Conservation (phyloP, 2,888 invertebrate species). For the Steromphala cineraria region DNA sequence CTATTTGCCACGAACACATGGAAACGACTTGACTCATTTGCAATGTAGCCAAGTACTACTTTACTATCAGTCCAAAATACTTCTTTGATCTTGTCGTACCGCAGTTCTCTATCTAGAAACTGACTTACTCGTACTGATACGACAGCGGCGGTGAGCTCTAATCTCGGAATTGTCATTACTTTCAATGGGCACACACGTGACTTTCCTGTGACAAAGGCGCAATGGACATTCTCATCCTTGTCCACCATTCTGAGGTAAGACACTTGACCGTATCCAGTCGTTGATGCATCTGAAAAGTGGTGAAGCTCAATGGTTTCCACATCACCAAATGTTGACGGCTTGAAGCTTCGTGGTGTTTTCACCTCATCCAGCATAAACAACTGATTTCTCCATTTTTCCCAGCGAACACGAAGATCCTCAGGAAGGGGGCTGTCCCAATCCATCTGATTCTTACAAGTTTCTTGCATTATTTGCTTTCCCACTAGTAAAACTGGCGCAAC, state of each 20-base stretch:
- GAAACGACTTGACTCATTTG: conserved; percentile 30
- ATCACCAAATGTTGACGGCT: conserved; percentile 38
- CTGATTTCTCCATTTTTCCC: conserved; percentile 37
- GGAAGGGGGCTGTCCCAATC: conserved; percentile 52
- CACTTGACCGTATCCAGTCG: conserved; percentile 42
- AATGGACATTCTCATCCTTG: conserved; percentile 14
- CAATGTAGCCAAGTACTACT: conserved; percentile 36
- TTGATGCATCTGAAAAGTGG: conserved; percentile 48
- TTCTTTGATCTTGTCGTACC: conserved; percentile 14
- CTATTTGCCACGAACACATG: conserved; percentile 21
- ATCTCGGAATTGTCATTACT: conserved; percentile 19
- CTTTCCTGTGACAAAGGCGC: conserved; percentile 32
- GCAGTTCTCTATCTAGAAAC: conserved; percentile 28
- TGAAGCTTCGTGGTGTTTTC: conserved; percentile 33
- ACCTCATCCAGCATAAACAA: conserved; percentile 24
- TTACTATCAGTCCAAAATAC: conserved; percentile 37
- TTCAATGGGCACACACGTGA: conserved; percentile 27
- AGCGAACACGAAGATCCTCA: conserved; percentile 29
- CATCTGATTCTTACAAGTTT: conserved; percentile 32
- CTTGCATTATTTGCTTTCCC: conserved; percentile 47
- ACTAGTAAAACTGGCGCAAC: conserved; percentile 43
- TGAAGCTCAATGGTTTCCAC: conserved; percentile 34
- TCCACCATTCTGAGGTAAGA: conserved; percentile 41
- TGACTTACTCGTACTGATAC: conserved; percentile 25
- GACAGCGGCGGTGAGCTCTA: conserved; percentile 19